phyloP scores from a whole-genome alignment of 2,113 vertebrate species.

The Tyrannus savana region DNA sequence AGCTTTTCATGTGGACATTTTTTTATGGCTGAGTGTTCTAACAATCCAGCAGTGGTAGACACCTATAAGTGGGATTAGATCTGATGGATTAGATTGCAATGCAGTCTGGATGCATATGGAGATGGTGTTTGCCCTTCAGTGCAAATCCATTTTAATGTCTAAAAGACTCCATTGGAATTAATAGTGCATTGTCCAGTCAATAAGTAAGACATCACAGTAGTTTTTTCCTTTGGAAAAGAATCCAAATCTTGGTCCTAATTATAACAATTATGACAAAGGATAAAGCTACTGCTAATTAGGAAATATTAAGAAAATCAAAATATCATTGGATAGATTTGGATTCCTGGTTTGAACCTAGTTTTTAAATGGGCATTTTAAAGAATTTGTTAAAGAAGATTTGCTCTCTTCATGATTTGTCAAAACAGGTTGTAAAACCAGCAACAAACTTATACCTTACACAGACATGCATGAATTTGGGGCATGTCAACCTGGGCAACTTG shows the following conservation, averaged over 20 bases:
- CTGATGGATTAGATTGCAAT: conserved; percentile 73
- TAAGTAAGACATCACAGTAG: conserved; percentile 32
- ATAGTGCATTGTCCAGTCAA: conserved; percentile 62
- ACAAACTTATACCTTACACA: background rate
- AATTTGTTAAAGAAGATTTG: background rate
- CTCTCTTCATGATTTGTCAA: background rate
- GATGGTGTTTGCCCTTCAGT: conserved; percentile 73
- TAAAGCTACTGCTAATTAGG: background rate
- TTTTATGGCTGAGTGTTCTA: conserved; percentile 68
- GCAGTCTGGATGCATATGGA: conserved; percentile 70
- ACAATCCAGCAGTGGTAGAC: conserved; percentile 67
- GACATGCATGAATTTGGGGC: background rate
- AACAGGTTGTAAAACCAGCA: background rate
- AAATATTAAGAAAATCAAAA: background rate
- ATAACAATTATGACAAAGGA: background rate
- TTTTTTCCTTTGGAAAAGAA: background rate
- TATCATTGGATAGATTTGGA: background rate
- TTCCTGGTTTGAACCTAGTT: background rate
- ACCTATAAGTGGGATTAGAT: conserved; percentile 76
- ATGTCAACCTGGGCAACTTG: background rate
- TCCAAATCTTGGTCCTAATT: background rate
- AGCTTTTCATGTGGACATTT: conserved; percentile 70
- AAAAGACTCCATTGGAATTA: conserved; percentile 70
- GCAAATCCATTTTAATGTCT: conserved; percentile 75
- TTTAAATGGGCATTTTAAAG: background rate